Conservation (phyloP, 2,888 invertebrate species). For the Spodoptera exigua region DNA sequence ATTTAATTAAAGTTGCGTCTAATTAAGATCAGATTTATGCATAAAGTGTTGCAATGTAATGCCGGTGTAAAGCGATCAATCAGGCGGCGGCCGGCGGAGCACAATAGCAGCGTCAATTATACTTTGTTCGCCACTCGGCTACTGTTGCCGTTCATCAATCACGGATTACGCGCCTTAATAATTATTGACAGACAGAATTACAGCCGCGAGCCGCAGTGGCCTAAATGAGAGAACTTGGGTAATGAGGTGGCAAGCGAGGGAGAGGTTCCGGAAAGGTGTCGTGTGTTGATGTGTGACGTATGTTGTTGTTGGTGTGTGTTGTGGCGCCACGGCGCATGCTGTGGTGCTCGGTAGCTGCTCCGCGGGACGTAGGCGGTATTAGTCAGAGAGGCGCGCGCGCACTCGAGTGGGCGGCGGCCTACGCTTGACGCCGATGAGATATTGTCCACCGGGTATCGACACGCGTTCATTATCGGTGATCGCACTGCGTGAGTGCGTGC, state of each 20-base stretch:
- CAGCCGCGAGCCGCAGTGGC: conserved; percentile 58
- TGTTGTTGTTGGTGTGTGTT: conserved; percentile 34
- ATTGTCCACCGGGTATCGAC: conserved; percentile 64
- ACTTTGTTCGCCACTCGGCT: conserved; percentile 70
- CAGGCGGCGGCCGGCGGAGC: conserved; percentile 58
- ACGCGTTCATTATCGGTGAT: conserved; percentile 63
- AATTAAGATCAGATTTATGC: conserved; percentile 77
- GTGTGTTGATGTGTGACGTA: conserved; percentile 25
- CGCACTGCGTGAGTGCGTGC: conserved; percentile 55
- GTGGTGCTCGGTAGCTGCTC: conserved; percentile 48
- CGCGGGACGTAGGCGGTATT: conserved; percentile 56
- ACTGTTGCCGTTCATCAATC: conserved; percentile 85
- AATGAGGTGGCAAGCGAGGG: conserved; percentile 62
- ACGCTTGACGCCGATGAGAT: conserved; percentile 65
- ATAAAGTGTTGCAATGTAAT: conserved; percentile 66
- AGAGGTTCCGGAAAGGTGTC: conserved; percentile 48
- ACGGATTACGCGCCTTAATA: conserved; percentile 80
- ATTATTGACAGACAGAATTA: conserved; percentile 83
- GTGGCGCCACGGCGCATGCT: conserved; percentile 39
- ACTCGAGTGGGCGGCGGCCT: conserved; percentile 69
- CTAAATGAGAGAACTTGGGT: conserved; percentile 70
- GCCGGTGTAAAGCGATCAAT: conserved; percentile 70
- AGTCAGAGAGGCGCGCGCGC: conserved; percentile 56
- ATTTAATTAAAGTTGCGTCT: conserved; percentile 78
- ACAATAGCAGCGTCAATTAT: conserved; percentile 83